A percentile compares a stretch with the other conserved stretches of the same genome.
These are phyloP conservation scores for Galaxea fascicularis DNA, from an alignment of 92 coral and sea anemone species.

Conservation along the genomic window DNA sequence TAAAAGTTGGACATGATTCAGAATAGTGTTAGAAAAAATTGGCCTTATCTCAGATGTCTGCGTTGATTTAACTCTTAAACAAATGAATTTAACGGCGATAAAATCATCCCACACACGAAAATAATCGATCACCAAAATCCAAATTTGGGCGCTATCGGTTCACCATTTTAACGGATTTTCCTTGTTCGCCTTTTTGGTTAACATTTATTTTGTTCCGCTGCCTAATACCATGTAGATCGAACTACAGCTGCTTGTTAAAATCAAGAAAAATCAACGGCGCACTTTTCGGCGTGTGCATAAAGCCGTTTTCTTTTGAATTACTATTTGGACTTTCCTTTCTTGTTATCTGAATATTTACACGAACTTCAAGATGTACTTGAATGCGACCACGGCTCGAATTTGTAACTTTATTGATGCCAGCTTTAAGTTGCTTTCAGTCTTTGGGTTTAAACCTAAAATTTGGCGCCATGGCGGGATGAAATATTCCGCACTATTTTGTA, in stretches of 20 bases:
- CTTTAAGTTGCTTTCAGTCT: neutral
- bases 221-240: neutral
- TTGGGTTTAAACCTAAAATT: neutral
- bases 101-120: too few relatives aligned
- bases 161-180: too few relatives aligned
- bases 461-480: neutral
- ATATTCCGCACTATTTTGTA: slow-evolving; percentile 11
- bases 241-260: neutral
- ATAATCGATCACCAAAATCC: too few relatives aligned
- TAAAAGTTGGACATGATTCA: too few relatives aligned
- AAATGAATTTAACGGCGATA: too few relatives aligned
- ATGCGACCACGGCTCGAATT: neutral
- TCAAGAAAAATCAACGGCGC: neutral
- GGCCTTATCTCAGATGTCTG: too few relatives aligned
- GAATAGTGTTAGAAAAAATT: too few relatives aligned
- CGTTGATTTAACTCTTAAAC: too few relatives aligned
- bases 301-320: neutral
- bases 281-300: neutral
- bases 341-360: neutral
- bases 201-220: too few relatives aligned
- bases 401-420: neutral
- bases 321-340: neutral
- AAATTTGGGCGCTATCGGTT: too few relatives aligned
- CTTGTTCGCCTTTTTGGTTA: too few relatives aligned
- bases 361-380: neutral